Conservation (phyloP, 2,888 invertebrate species). For the Apamea anceps region DNA sequence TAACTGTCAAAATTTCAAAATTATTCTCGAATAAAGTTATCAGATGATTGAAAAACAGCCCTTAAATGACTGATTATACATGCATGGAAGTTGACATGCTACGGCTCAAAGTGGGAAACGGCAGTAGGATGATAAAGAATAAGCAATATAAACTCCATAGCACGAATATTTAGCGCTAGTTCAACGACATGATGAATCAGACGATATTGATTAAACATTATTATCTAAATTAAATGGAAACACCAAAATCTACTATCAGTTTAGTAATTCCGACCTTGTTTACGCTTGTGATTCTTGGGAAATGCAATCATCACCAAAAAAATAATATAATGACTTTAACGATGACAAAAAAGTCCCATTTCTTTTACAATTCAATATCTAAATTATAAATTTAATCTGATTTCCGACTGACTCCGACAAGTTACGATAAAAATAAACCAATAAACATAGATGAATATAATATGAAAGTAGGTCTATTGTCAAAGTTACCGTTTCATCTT, state of each 20-base stretch:
- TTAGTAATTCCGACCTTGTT: constrained; percentile 21
- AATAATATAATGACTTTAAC: not conserved
- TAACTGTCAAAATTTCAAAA: too few species aligned
- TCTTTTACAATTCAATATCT: not conserved
- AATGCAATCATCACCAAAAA: constrained; percentile 1
- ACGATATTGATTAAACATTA: not conserved
- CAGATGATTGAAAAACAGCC: too few species aligned
- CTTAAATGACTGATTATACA: not conserved
- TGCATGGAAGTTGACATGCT: not conserved
- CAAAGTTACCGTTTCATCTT: constrained; percentile 55
- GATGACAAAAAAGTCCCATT: not conserved
- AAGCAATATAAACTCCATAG: not conserved
- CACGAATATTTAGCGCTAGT: constrained; percentile 1
- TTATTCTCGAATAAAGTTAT: too few species aligned
- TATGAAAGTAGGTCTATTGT: not conserved
- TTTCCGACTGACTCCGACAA: constrained; percentile 26
- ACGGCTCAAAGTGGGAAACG: not conserved
- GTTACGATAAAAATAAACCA: constrained; percentile 12
- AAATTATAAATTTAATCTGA: constrained; percentile 36
- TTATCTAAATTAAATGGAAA: constrained; percentile 35
- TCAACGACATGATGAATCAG: constrained; percentile 2
- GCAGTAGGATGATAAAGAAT: not conserved
- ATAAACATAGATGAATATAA: not conserved
- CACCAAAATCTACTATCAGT: constrained; percentile 1
- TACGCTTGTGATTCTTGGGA: not conserved